Evolutionary conservation across 2,888 invertebrate species (phyloP).

Genomic region (Orthosia cruda): DNA sequence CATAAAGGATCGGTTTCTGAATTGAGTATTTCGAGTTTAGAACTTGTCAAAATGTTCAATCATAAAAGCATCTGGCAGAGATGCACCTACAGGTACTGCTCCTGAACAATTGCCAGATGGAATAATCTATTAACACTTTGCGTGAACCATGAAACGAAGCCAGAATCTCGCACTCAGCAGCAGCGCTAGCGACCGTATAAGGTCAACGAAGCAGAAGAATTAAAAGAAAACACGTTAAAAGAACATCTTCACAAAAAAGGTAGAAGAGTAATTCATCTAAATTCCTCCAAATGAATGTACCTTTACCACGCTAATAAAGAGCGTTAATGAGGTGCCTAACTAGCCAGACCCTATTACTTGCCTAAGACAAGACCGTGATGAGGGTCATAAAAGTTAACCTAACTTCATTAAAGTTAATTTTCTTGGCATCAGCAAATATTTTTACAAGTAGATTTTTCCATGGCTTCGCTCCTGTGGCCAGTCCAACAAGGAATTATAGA

Average conservation of each 20-base stretch:
- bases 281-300: conserved; percentile 23
- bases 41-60: too few relatives aligned
- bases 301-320: conserved; percentile 13
- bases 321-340: conserved; percentile 45
- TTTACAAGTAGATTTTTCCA: background rate
- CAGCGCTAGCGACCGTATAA: background rate
- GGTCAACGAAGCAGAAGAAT: background rate
- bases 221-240: background rate
- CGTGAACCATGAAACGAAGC: too few relatives aligned
- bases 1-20: too few relatives aligned
- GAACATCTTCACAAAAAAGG: background rate
- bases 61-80: too few relatives aligned
- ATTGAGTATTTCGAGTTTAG: too few relatives aligned
- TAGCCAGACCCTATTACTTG: conserved; percentile 24
- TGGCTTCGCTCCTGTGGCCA: too few relatives aligned
- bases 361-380: conserved; percentile 37
- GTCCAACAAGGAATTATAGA: too few relatives aligned
- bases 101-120: too few relatives aligned
- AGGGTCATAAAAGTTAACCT: conserved; percentile 46
- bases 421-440: conserved; percentile 17
- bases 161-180: too few relatives aligned
- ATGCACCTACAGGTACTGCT: too few relatives aligned
- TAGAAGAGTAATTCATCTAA: conserved; percentile 3
- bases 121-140: too few relatives aligned
- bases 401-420: conserved; percentile 32